These are phyloP conservation scores for Yponomeuta cagnagella DNA, from an alignment of 2,888 invertebrate species.

Conservation along the genomic window DNA sequence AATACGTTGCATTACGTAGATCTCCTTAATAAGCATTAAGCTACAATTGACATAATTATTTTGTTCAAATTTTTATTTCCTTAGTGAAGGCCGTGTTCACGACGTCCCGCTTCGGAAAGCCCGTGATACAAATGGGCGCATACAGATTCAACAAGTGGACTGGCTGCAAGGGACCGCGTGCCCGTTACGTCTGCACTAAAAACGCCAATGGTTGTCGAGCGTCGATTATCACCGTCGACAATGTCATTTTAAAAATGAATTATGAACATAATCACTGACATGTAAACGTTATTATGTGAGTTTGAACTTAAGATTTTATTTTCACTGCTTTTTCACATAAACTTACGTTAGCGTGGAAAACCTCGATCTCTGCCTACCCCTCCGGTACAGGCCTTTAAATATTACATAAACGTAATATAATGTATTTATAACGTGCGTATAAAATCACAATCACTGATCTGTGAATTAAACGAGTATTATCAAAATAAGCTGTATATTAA, in stretches of 20 bases:
- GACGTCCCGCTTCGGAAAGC: constrained; percentile 15
- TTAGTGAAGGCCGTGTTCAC: background rate
- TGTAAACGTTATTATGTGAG: constrained; percentile 20
- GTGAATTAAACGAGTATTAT: too few species aligned
- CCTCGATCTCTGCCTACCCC: too few species aligned
- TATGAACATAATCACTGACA: constrained; percentile 18
- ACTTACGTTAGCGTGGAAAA: too few species aligned
- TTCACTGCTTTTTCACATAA: too few species aligned
- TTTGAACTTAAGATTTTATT: too few species aligned
- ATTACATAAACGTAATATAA: too few species aligned
- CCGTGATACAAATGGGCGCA: constrained; percentile 27
- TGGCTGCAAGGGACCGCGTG: constrained; percentile 24
- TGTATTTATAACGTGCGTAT: too few species aligned
- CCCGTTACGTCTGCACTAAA: constrained; percentile 34
- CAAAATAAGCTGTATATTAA: too few species aligned
- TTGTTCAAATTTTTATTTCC: background rate
- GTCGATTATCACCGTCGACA: constrained; percentile 27
- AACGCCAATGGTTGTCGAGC: constrained; percentile 29
- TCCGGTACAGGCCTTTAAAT: too few species aligned
- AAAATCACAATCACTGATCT: too few species aligned
- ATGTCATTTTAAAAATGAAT: constrained; percentile 21
- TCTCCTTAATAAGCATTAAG: background rate
- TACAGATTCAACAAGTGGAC: constrained; percentile 26
- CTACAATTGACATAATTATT: background rate
- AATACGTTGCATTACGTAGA: too few species aligned